Conservation (phyloP, 2,797 vertebrate genomes). For the Champsocephalus esox region DNA sequence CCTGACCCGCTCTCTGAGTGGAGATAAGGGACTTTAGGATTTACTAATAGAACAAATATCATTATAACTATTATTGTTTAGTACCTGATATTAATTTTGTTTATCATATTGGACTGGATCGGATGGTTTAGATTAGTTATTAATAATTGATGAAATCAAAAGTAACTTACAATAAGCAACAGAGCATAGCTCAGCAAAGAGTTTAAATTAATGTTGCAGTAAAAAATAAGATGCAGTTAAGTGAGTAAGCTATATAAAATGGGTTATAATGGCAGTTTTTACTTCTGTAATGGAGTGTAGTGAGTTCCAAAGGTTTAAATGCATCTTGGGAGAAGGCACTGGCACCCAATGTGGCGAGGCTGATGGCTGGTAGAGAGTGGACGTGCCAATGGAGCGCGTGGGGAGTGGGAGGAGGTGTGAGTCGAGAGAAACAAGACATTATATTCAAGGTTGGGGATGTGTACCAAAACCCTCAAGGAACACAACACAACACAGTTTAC, state of each 20-base stretch:
- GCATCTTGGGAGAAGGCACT: background rate
- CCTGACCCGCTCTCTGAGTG: constrained; percentile 33
- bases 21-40: constrained; percentile 33
- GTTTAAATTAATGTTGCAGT: background rate
- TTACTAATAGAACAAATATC: background rate
- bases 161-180: background rate
- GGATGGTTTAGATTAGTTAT: background rate
- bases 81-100: background rate
- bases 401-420: background rate
- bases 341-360: background rate
- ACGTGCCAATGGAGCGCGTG: background rate
- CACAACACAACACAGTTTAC: constrained; percentile 16
- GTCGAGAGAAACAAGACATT: background rate
- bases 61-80: background rate
- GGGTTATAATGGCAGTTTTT: background rate
- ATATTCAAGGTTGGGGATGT: background rate
- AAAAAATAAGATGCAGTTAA: background rate
- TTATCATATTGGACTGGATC: background rate
- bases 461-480: background rate
- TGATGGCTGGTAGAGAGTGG: background rate
- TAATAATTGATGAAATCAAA: background rate
- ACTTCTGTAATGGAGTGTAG: background rate
- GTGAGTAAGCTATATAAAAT: background rate
- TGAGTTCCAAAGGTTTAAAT: background rate
- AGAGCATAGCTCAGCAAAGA: background rate